Evolutionary conservation across 2,888 invertebrate species (phyloP).

Genomic region (Ptycholaimellus sp.): DNA sequence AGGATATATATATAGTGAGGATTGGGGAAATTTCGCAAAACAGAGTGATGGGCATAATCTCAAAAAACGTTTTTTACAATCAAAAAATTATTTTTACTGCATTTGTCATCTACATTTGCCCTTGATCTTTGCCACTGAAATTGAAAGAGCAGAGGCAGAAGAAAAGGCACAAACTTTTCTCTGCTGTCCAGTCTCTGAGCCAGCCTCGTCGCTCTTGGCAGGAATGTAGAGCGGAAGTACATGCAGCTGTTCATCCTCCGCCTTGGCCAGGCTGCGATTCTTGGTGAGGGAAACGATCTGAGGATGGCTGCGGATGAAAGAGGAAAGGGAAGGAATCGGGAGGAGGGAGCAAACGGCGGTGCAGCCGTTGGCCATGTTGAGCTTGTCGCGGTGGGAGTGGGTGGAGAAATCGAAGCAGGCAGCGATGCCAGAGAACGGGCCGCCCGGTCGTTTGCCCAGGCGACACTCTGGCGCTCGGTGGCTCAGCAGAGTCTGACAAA

Average conservation of each 20-base stretch:
- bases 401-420: conserved; percentile 83
- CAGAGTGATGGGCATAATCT: no score
- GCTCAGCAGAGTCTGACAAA: conserved; percentile 61
- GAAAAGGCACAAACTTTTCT: conserved; percentile 39
- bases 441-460: conserved; percentile 55
- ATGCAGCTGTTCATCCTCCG: conserved; percentile 72
- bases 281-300: conserved; percentile 58
- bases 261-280: conserved; percentile 41
- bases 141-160: no score
- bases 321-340: neutral
- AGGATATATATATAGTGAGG: no score
- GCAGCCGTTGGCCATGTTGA: conserved; percentile 89
- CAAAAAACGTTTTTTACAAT: no score
- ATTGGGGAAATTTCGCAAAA: no score
- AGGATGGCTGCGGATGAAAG: conserved; percentile 5
- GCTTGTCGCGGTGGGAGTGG: conserved; percentile 73
- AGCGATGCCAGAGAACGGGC: conserved; percentile 81
- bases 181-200: conserved; percentile 55
- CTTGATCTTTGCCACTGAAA: no score
- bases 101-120: no score
- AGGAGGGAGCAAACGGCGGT: conserved; percentile 44
- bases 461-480: conserved; percentile 65
- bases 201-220: conserved; percentile 60
- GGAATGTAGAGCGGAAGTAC: conserved; percentile 70
- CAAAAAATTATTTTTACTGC: no score